A percentile compares a stretch with the other conserved stretches of the same genome.
phyloP scores from a whole-genome alignment of 2,797 vertebrate species.

The Emydoidea blandingii region DNA sequence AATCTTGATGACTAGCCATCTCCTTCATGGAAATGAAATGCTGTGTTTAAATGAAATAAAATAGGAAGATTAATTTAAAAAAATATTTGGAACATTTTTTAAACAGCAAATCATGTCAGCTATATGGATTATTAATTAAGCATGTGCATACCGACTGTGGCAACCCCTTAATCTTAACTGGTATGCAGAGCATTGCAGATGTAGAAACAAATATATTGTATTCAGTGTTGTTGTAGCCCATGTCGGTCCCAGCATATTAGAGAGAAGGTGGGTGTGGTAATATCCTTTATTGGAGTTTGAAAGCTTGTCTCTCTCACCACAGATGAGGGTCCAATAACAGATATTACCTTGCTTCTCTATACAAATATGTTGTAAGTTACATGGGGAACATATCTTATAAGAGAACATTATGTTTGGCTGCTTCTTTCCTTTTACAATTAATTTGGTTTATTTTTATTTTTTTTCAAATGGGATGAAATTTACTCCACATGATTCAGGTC shows the following conservation, averaged over 20 bases:
- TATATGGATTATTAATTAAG: conserved; percentile 52
- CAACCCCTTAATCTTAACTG: conserved; percentile 57
- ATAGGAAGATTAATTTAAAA: conserved; percentile 12
- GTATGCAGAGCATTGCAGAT: conserved; percentile 11
- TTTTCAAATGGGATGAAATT: conserved; percentile 48
- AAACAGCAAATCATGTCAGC: conserved; percentile 7
- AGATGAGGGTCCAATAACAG: neutral
- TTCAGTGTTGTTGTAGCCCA: neutral
- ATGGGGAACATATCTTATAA: neutral
- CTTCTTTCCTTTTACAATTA: conserved; percentile 24
- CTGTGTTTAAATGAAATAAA: conserved; percentile 39
- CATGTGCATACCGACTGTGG: conserved; percentile 19
- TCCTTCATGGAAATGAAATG: conserved; percentile 43
- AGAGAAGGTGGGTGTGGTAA: neutral
- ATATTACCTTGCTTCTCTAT: neutral
- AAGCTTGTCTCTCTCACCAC: neutral
- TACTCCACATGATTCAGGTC: neutral
- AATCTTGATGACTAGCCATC: conserved; percentile 46
- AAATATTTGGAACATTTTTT: conserved; percentile 32
- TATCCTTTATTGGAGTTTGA: neutral
- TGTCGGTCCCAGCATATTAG: neutral
- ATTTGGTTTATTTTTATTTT: neutral
- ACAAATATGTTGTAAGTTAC: conserved; percentile 6
- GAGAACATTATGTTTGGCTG: neutral
- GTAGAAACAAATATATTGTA: conserved; percentile 10